Percentiles rank a stretch among this genome's conserved stretches.
Conservation (phyloP, 1,140 invertebrate species). For the Brachionus manjavacas region DNA sequence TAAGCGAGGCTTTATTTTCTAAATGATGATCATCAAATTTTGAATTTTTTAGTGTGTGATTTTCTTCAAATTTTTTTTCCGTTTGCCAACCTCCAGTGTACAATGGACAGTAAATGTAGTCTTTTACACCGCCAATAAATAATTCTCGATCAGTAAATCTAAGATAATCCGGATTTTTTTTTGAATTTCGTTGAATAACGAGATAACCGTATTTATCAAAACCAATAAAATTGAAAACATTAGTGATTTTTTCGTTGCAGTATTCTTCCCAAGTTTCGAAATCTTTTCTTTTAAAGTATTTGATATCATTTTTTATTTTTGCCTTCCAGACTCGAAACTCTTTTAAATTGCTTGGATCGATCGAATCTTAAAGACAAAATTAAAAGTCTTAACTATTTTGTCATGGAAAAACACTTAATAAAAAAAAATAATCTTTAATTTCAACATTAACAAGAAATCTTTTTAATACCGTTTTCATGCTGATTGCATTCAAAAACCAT, state of each 20-base stretch:
- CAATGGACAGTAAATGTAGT: not conserved
- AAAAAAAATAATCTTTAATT: no score
- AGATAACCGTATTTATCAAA: not conserved
- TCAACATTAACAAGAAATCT: no score
- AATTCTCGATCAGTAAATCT: not conserved
- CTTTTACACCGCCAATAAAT: not conserved
- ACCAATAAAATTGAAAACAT: not conserved
- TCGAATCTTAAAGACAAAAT: no score
- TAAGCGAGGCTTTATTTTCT: not conserved
- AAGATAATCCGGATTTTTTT: not conserved
- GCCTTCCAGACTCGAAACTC: not conserved
- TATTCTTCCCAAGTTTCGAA: not conserved
- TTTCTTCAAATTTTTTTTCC: not conserved
- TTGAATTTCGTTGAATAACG: not conserved
- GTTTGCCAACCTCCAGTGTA: not conserved
- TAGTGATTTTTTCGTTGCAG: not conserved
- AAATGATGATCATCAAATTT: not conserved
- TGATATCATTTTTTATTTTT: not conserved
- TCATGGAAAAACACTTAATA: no score
- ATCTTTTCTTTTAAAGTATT: not conserved
- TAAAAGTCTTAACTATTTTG: no score
- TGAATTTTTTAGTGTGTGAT: not conserved
- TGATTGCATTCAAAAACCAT: not conserved
- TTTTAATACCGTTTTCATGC: not conserved
- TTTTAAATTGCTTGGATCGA: not conserved